Conservation (phyloP, 2,888 invertebrate genomes). For the Merodon equestris region DNA sequence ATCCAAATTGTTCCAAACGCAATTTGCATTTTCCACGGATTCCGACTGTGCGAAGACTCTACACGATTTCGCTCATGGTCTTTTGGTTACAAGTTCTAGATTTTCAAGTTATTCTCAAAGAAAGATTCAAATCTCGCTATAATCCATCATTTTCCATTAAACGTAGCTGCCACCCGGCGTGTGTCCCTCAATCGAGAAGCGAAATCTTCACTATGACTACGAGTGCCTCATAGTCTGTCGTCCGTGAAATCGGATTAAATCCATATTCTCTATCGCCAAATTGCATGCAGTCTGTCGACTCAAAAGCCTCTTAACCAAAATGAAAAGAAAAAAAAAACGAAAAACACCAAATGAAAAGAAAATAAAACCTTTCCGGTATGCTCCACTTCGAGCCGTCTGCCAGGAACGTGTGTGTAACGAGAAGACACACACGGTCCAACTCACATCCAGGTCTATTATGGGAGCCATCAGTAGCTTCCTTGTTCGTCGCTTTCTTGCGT, state of each 20-base stretch:
- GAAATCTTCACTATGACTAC: slow-evolving; percentile 11
- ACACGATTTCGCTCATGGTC: too few species aligned
- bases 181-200: background rate
- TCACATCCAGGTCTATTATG: slow-evolving; percentile 50
- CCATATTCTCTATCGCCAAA: slow-evolving; percentile 49
- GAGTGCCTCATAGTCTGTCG: slow-evolving; percentile 22
- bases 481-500: background rate
- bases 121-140: too few species aligned
- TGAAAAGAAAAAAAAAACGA: slow-evolving; percentile 17
- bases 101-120: too few species aligned
- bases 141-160: too few species aligned
- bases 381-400: slow-evolving; percentile 33
- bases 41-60: too few species aligned
- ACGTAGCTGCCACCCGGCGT: too few species aligned
- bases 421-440: slow-evolving; percentile 56
- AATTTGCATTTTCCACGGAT: too few species aligned
- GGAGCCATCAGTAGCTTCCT: slow-evolving; percentile 28
- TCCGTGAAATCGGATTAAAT: slow-evolving; percentile 65
- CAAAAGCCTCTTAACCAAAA: slow-evolving; percentile 59
- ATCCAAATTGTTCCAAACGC: too few species aligned
- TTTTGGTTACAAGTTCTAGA: too few species aligned
- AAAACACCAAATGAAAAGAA: background rate
- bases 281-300: slow-evolving; percentile 52
- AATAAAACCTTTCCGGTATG: slow-evolving; percentile 62
- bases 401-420: too few species aligned